These are phyloP conservation scores for Corythornis vintsioides DNA, from an alignment of 2,113 vertebrate genomes.

Conservation along the genomic window DNA sequence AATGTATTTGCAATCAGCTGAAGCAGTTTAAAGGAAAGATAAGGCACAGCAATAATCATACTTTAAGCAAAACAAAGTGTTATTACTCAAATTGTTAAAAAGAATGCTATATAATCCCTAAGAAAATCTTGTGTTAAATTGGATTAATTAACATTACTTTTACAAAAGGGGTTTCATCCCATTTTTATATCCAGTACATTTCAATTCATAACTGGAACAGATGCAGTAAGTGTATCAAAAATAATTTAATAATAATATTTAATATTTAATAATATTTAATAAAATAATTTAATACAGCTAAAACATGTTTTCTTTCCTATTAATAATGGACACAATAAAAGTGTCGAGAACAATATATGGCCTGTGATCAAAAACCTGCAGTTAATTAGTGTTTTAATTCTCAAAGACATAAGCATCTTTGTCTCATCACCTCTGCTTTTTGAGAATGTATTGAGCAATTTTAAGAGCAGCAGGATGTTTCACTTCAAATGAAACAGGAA, in stretches of 20 bases:
- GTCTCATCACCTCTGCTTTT: background rate
- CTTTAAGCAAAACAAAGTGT: slow-evolving; percentile 49
- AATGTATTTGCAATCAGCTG: background rate
- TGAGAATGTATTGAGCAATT: background rate
- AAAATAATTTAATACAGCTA: background rate
- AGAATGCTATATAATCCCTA: slow-evolving; percentile 53
- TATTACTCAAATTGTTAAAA: slow-evolving; percentile 64
- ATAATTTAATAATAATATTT: background rate
- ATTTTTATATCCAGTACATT: background rate
- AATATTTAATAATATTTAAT: too few relatives aligned
- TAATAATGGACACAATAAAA: background rate
- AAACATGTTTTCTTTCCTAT: background rate
- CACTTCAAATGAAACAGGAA: slow-evolving; percentile 18
- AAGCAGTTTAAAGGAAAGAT: slow-evolving; percentile 18
- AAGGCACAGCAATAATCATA: slow-evolving; percentile 43
- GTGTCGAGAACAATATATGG: fast-evolving
- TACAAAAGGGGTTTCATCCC: background rate
- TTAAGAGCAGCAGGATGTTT: background rate
- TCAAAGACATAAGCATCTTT: background rate
- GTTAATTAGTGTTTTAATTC: background rate
- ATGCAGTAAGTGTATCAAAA: background rate
- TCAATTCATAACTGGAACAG: background rate
- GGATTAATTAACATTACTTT: slow-evolving; percentile 17
- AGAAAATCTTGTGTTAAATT: slow-evolving; percentile 46
- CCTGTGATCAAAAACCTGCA: background rate